Evolutionary conservation across 2,113 vertebrate genomes (phyloP).

Genomic region (Fulica atra): DNA sequence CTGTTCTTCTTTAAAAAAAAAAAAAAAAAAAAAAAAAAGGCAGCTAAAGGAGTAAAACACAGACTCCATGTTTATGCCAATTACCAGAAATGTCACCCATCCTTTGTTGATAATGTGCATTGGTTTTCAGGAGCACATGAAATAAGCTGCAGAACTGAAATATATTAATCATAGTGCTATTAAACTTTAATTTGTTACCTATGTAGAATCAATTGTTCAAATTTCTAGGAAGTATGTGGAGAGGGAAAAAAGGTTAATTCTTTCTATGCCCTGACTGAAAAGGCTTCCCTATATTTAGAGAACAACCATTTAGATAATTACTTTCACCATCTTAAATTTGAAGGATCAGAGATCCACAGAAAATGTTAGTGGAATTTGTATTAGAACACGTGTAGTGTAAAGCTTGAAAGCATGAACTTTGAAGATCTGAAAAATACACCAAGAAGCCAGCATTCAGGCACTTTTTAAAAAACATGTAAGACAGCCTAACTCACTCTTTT

Average conservation of each 20-base stretch:
- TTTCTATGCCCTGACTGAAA: not conserved
- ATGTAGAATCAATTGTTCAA: slow-evolving; percentile 6
- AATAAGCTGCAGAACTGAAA: not conserved
- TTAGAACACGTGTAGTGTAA: not conserved
- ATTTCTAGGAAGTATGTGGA: not conserved
- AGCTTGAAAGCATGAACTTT: not conserved
- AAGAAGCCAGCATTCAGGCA: not conserved
- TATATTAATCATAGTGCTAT: not conserved
- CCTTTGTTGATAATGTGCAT: not conserved
- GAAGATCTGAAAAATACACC: not conserved
- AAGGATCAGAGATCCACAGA: not conserved
- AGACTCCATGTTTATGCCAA: not conserved
- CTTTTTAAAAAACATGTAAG: not conserved
- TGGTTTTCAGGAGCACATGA: not conserved
- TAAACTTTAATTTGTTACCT: not conserved
- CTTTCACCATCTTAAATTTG: not conserved
- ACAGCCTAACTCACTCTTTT: not conserved
- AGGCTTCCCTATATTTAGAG: not conserved
- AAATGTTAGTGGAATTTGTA: not conserved
- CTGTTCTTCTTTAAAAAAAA: not conserved
- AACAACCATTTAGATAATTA: not conserved
- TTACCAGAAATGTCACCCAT: not conserved
- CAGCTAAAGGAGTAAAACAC: not conserved
- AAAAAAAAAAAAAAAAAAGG: not conserved
- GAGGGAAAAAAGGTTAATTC: not conserved